Evolutionary conservation across 2,797 vertebrate species (phyloP), one percentile per base, ranked within the genome.

Genomic region (Sternarchorhynchus goeldii): DNA sequence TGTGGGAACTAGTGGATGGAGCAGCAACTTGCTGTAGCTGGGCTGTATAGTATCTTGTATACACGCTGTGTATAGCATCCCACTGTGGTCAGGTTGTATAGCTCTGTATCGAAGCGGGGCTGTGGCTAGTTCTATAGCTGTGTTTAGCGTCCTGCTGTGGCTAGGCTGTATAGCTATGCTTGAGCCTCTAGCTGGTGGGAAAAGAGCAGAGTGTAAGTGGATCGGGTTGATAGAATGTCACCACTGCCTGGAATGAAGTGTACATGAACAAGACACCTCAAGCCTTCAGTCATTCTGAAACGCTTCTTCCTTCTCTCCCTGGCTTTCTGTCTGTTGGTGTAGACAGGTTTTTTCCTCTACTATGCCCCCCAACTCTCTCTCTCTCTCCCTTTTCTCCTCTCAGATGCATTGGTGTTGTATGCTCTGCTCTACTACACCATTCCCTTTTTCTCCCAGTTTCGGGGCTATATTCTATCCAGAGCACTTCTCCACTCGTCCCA

Each of bases 231-330:
- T 87, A 86, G 81, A 67, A 88, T 87, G 80, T 87, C 68, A 73
- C 70, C 80, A 85, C 75, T 79, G 68, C 84, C 75, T 79, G 81
- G 79, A 87, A 86, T 87, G 82, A 89, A 86, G 82, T 86, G 81
- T 57, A 41, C 80, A 83, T 67, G 77, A 80, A 78, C 78, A n/a
- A 73, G 75, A 83, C 81, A 83, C 16, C 25, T 77, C 66, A 79
- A 76, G 73, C 81, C 62, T 80, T 87, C n/a, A 16, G 77, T 45
- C n/a, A 57, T 4, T 6, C 60, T 81, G 73, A 83, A 81, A 83
- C 69, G 36, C 69, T 63, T 68, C 79, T 88, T 79, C 84, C 59
- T 41, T 41, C 39, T 7, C 39, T 41, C 10, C 6, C 16, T 50
- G 66, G 71, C 32, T 17, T 74, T 87, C 62, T 45, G 50, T 86